A percentile compares a stretch with the other conserved stretches of the same genome.
Evolutionary conservation across 1,140 invertebrate species (phyloP).

Genomic region (Brachionus manjavacas): DNA sequence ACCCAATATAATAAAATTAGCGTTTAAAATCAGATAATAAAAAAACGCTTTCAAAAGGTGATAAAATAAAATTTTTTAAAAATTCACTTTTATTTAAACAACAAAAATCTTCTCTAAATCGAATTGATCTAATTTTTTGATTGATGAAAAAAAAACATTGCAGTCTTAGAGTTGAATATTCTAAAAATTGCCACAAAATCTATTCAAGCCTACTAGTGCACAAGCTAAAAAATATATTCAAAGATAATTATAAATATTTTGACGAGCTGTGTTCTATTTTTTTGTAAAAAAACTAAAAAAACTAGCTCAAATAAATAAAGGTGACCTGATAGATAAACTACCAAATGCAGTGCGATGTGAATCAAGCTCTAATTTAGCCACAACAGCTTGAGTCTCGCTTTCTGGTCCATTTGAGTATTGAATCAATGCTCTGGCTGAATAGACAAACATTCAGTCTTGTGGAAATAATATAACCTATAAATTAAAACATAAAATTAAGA

Average conservation of each 20-base stretch:
- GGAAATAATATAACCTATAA: not conserved
- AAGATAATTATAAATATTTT: not conserved
- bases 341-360: not conserved
- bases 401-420: not conserved
- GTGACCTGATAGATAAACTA: not conserved
- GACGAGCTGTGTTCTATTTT: not conserved
- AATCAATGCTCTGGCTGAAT: not conserved
- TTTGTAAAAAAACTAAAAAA: not conserved
- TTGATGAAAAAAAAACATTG: not conserved
- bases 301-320: not conserved
- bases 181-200: not conserved
- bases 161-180: not conserved
- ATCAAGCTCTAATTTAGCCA: not conserved
- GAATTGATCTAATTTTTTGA: too few species aligned
- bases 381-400: not conserved
- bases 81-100: not conserved
- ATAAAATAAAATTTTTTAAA: not conserved
- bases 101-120: too few species aligned
- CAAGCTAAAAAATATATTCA: not conserved
- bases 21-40: too few species aligned
- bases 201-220: not conserved
- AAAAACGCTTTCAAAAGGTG: not conserved
- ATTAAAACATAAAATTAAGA: not conserved
- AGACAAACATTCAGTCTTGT: not conserved
- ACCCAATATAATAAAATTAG: too few species aligned